phyloP scores from a whole-genome alignment of 2,888 invertebrate genomes.

The Caprella mutica region DNA sequence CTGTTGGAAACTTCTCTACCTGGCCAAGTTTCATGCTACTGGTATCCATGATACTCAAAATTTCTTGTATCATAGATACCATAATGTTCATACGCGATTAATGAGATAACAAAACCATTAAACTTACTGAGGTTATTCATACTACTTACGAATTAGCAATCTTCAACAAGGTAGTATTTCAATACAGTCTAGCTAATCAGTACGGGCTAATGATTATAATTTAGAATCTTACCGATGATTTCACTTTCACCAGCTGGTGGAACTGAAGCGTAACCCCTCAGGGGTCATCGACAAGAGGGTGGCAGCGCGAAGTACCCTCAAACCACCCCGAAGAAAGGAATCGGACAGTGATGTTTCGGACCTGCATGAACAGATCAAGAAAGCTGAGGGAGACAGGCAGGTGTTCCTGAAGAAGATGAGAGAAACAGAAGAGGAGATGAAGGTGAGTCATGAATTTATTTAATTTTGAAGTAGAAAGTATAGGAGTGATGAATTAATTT shows the following conservation, averaged over 20 bases:
- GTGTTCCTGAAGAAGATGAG: slow-evolving; percentile 15
- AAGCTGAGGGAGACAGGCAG: slow-evolving; percentile 27
- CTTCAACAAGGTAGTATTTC: background rate
- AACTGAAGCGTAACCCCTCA: slow-evolving; percentile 72
- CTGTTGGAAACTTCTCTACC: too few relatives aligned
- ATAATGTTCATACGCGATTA: too few relatives aligned
- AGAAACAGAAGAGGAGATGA: slow-evolving; percentile 25
- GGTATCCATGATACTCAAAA: too few relatives aligned
- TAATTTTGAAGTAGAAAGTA: too few relatives aligned
- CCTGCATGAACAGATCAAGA: slow-evolving; percentile 28
- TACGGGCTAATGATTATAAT: background rate
- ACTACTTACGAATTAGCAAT: background rate
- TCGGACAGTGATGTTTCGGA: slow-evolving; percentile 29
- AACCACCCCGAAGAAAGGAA: slow-evolving; percentile 26
- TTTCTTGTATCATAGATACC: too few relatives aligned
- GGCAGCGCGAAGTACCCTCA: slow-evolving; percentile 18
- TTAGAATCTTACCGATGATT: background rate
- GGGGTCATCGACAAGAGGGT: slow-evolving; percentile 59
- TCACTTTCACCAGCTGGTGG: slow-evolving; percentile 58
- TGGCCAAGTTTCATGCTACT: too few relatives aligned
- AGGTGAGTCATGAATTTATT: slow-evolving; percentile 13
- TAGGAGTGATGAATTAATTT: background rate
- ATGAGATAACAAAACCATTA: too few relatives aligned
- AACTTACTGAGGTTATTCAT: too few relatives aligned
- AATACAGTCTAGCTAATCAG: background rate